Percentiles rank a stretch among this genome's conserved stretches.
Conservation (phyloP, 1,140 invertebrate species). For the Trypoxylus dichotomus region DNA sequence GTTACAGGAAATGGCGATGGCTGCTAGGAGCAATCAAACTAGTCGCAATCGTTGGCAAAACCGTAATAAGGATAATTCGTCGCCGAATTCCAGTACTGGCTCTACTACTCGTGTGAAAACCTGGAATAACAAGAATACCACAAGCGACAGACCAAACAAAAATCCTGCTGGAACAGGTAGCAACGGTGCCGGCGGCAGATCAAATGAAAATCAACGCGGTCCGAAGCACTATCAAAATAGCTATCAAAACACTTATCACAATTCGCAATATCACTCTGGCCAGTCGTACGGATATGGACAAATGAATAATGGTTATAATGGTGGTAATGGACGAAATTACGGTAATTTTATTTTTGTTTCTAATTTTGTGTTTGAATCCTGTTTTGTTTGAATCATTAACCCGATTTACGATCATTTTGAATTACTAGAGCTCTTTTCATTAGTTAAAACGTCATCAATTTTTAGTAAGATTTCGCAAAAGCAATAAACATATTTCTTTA, state of each 20-base stretch:
- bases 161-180: background rate
- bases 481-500: too few species aligned
- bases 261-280: slow-evolving; percentile 38
- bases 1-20: slow-evolving; percentile 65
- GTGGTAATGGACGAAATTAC: slow-evolving; percentile 42
- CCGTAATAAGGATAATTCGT: slow-evolving; percentile 52
- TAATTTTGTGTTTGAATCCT: background rate
- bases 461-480: too few species aligned
- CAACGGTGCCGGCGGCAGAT: background rate
- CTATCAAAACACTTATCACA: slow-evolving; percentile 52
- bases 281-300: slow-evolving; percentile 33
- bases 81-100: slow-evolving; percentile 49
- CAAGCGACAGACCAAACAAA: slow-evolving; percentile 31
- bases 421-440: too few species aligned
- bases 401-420: too few species aligned
- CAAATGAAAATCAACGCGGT: slow-evolving; percentile 28
- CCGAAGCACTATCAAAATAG: slow-evolving; percentile 49
- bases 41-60: slow-evolving; percentile 59
- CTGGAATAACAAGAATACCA: slow-evolving; percentile 50
- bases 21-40: slow-evolving; percentile 52
- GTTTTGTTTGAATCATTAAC: background rate
- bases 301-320: slow-evolving; percentile 38
- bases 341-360: slow-evolving; percentile 39
- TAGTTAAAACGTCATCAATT: too few species aligned
- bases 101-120: slow-evolving; percentile 50